Conservation (phyloP, 92 coral and sea anemone genomes). For the Actinostola sp. region DNA sequence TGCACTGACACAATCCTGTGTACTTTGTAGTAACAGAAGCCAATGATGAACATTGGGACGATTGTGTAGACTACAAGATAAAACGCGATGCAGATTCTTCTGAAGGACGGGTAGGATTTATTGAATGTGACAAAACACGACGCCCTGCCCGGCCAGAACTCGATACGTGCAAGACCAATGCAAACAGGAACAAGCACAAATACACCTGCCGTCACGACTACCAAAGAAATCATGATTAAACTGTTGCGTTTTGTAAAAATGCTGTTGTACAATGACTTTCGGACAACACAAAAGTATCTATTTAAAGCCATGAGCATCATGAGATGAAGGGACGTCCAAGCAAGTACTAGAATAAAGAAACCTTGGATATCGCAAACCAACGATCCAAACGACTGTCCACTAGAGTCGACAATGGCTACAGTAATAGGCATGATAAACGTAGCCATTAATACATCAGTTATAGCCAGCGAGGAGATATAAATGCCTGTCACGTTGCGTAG, state of each 20-base stretch:
- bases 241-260: conserved; percentile 43
- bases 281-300: conserved; percentile 59
- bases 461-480: conserved; percentile 56
- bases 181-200: conserved; percentile 32
- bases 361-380: conserved; percentile 54
- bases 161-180: conserved; percentile 42
- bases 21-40: conserved; percentile 55
- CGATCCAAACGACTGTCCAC: conserved; percentile 17
- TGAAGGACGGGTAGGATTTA: conserved; percentile 10
- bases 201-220: conserved; percentile 37
- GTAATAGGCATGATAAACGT: conserved; percentile 30
- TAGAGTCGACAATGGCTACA: conserved; percentile 16
- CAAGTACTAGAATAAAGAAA: conserved; percentile 32
- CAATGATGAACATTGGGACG: conserved; percentile 22
- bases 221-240: conserved; percentile 16
- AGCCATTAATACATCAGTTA: conserved; percentile 54
- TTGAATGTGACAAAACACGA: conserved; percentile 31
- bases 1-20: conserved; percentile 40
- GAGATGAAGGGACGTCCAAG: conserved; percentile 58
- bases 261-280: conserved; percentile 19
- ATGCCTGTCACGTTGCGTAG: conserved; percentile 57
- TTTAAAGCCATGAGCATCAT: conserved; percentile 66
- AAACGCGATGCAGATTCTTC: conserved; percentile 34
- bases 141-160: conserved; percentile 54
- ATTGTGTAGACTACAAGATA: conserved; percentile 46